Evolutionary conservation across 2,797 vertebrate genomes (phyloP), one percentile per base, ranked within the genome.

Genomic region (Kryptopterus vitreolus): DNA sequence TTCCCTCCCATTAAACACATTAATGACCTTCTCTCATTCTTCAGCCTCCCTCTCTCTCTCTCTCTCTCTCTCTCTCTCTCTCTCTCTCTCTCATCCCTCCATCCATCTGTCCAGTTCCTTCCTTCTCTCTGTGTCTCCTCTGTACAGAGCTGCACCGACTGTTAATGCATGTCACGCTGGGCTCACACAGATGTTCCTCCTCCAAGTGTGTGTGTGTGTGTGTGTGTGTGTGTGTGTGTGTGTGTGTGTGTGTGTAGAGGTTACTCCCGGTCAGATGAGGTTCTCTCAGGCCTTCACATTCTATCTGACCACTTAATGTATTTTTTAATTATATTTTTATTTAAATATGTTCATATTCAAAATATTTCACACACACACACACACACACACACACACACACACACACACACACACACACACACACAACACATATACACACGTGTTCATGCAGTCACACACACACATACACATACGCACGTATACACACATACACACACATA

Each of bases 151-250:
- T 53, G 48, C 69, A 53, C 46, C 53, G 69, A 71, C 48, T 71
- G 48, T 69, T 70, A 69, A 70, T 58, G 31, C 20, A 53, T 59
- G 77, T 79, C 77, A 79, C 4, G 35, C 55, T 79, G 77, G 4
- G 48, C 31, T 59, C 55, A 43, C n/a, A 26, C 72, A 75, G 53
- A 75, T 75, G 72, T 43, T 75, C 59, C 66, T 66, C 26, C 52
- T 31, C 48, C 29, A 48, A 31, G 16, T 69, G 55, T 77, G 48
- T 77, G 53, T 68, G 77, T 57, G 52, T 43, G 52, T 22, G 62
- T 43, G 76, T 20, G 62, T 55, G 48, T 77, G 62, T 57, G 62
- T 66, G 75, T 77, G 61, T 65, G 74, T 76, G 58, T 62, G 74
- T 24, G 38, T 75, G 74, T 33, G 59, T 52, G 76, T 50, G 76